Evolutionary conservation across 2,888 invertebrate genomes (phyloP).

Genomic region (Omphaloscelis lunosa): DNA sequence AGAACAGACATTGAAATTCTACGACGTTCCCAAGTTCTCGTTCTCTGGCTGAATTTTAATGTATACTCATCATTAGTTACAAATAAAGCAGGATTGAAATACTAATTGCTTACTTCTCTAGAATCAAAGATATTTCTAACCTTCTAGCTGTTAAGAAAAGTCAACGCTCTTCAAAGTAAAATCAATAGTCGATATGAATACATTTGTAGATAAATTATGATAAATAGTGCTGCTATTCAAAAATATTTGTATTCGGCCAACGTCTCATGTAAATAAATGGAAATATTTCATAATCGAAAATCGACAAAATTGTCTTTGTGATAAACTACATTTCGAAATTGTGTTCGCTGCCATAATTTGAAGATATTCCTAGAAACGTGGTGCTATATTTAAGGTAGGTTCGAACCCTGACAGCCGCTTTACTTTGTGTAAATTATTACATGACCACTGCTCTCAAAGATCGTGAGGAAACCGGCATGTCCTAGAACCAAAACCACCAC

Average conservation of each 20-base stretch:
- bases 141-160: constrained; percentile 1
- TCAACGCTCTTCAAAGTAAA: constrained; percentile 6
- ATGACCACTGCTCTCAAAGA: no score
- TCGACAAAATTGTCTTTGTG: constrained; percentile 8
- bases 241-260: constrained; percentile 21
- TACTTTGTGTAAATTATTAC: no score
- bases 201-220: constrained; percentile 7
- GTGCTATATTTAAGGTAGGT: background rate
- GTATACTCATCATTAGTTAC: constrained; percentile 19
- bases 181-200: constrained; percentile 41
- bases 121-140: constrained; percentile 14
- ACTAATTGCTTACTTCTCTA: constrained; percentile 13
- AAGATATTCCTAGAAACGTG: background rate
- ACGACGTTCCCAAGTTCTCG: background rate
- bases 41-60: constrained; percentile 7
- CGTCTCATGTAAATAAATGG: constrained; percentile 22
- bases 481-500: no score
- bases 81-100: constrained; percentile 14
- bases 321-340: constrained; percentile 18
- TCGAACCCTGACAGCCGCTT: no score
- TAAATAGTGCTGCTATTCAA: background rate
- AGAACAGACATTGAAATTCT: constrained; percentile 17
- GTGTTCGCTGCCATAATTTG: background rate
- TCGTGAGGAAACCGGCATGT: no score
- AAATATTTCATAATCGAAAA: constrained; percentile 26